Evolutionary conservation across 2,888 invertebrate genomes (phyloP).

Genomic region (Stenchaetothrips biformis): DNA sequence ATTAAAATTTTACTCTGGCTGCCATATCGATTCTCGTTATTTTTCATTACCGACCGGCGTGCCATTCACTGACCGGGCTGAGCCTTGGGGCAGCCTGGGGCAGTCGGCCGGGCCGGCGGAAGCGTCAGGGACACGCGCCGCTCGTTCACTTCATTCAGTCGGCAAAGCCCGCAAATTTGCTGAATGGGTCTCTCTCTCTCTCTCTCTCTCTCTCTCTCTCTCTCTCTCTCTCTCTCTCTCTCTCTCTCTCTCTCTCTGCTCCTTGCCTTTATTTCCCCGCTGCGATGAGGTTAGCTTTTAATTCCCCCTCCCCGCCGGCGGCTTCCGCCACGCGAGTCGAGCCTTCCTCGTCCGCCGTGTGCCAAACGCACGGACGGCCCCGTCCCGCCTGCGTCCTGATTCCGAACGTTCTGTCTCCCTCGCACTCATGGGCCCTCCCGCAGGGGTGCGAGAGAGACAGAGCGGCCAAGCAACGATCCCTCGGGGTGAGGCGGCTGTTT

Average conservation of each 20-base stretch:
- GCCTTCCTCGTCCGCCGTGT: neutral
- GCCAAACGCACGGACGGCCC: neutral
- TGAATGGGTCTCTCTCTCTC: neutral
- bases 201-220: too few species aligned
- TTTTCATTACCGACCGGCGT: neutral
- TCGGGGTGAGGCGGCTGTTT: neutral
- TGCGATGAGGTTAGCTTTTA: neutral
- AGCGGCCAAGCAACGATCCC: too few species aligned
- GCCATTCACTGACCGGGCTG: neutral
- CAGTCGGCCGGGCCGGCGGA: neutral
- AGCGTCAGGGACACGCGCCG: neutral
- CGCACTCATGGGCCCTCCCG: neutral
- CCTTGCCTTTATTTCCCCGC: too few species aligned
- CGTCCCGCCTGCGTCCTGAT: neutral
- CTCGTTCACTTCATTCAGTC: neutral
- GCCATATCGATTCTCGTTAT: too few species aligned
- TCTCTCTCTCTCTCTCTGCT: too few species aligned
- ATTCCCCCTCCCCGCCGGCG: neutral
- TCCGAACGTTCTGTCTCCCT: neutral
- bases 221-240: too few species aligned
- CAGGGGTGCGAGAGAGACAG: too few species aligned
- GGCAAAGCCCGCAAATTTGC: neutral
- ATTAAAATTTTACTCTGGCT: too few species aligned
- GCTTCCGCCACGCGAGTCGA: neutral
- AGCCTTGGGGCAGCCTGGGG: neutral